Conservation (phyloP, 2,797 vertebrate genomes). For the Rhinatrema bivittatum region DNA sequence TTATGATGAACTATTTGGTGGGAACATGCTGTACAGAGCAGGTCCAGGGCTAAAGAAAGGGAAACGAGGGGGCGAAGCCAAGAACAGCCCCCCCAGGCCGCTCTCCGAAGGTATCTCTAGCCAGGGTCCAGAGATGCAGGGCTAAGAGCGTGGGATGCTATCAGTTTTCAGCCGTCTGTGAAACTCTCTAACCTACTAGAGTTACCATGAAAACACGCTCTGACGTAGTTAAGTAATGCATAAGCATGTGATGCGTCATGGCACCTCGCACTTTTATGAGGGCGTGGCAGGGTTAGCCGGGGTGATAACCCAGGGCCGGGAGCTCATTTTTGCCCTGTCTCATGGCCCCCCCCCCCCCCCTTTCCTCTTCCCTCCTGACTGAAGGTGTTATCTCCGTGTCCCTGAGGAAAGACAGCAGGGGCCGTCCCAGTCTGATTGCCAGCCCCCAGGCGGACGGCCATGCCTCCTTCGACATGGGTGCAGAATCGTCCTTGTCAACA, state of each 20-base stretch:
- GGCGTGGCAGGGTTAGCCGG: not conserved
- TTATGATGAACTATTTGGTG: too few species aligned
- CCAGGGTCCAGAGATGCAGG: fast-evolving
- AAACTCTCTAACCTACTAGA: too few species aligned
- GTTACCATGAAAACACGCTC: too few species aligned
- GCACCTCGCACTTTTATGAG: too few species aligned
- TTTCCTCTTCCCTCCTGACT: fast-evolving
- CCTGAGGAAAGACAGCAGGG: conserved; percentile 50
- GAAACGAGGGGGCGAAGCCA: not conserved
- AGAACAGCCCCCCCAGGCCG: not conserved
- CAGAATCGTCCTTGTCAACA: conserved; percentile 9
- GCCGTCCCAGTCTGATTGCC: conserved; percentile 46
- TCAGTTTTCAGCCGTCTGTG: not conserved
- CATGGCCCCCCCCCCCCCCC: not conserved
- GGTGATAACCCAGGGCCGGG: not conserved
- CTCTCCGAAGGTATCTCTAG: not conserved
- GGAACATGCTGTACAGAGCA: not conserved
- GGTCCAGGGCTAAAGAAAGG: not conserved
- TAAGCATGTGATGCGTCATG: not conserved
- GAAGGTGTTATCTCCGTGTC: conserved; percentile 48
- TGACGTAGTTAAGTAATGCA: too few species aligned
- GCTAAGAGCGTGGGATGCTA: not conserved
- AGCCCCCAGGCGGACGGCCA: conserved; percentile 33
- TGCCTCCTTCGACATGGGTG: conserved; percentile 8
- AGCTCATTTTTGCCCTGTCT: not conserved